phyloP scores from a whole-genome alignment of 2,888 invertebrate genomes.

The Epicampocera succincta region DNA sequence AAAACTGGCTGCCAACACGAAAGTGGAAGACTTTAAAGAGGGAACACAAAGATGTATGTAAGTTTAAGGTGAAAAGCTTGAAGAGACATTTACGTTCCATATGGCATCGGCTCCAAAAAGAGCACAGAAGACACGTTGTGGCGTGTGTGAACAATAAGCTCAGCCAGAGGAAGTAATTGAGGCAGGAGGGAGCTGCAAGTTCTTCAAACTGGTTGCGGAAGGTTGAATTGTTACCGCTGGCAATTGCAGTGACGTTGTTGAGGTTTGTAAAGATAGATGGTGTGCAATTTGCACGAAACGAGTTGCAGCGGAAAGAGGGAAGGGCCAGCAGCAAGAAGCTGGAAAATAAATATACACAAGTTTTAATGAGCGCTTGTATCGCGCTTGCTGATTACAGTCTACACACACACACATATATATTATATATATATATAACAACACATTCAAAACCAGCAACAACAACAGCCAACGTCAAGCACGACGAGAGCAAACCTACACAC shows the following conservation, averaged over 20 bases:
- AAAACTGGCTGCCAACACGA: slow-evolving; percentile 9
- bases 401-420: not conserved
- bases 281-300: slow-evolving; percentile 40
- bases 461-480: slow-evolving; percentile 28
- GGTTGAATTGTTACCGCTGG: slow-evolving; percentile 29
- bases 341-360: slow-evolving; percentile 30
- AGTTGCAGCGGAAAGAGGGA: slow-evolving; percentile 3
- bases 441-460: slow-evolving; percentile 3
- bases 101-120: not conserved
- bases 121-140: not conserved
- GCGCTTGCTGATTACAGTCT: slow-evolving; percentile 34
- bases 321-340: slow-evolving; percentile 1
- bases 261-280: slow-evolving; percentile 6
- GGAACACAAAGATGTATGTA: too few relatives aligned
- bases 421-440: not conserved
- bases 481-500: slow-evolving; percentile 1
- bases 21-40: not conserved
- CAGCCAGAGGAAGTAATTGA: not conserved
- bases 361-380: slow-evolving; percentile 25
- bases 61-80: slow-evolving; percentile 19
- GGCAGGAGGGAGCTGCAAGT: not conserved
- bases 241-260: not conserved
- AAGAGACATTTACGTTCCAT: slow-evolving; percentile 23
- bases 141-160: not conserved
- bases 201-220: slow-evolving; percentile 60